phyloP scores from a whole-genome alignment of 2,797 vertebrate genomes.

The Hydrophis major region DNA sequence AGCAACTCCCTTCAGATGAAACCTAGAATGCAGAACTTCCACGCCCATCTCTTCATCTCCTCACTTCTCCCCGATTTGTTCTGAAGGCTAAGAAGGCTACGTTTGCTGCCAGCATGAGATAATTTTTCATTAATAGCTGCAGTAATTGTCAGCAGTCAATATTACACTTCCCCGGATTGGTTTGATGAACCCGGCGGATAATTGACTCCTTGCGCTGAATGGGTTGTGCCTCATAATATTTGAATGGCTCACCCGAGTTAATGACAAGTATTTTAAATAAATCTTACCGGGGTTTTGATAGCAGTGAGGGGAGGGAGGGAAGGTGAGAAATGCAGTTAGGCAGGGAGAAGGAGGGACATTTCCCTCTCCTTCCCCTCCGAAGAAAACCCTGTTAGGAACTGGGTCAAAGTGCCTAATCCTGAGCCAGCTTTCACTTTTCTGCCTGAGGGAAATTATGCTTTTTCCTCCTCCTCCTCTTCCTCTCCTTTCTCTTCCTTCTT shows the following conservation, averaged over 20 bases:
- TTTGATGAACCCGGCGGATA: neutral
- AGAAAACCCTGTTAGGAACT: neutral
- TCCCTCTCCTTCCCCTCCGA: neutral
- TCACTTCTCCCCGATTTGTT: neutral
- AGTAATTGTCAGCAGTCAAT: conserved; percentile 22
- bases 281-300: neutral
- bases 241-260: neutral
- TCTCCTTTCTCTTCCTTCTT: conserved; percentile 16
- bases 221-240: conserved; percentile 17
- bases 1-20: neutral
- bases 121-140: conserved; percentile 7
- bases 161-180: conserved; percentile 2
- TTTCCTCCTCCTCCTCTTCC: neutral
- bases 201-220: conserved; percentile 4
- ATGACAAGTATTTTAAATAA: neutral
- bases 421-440: neutral
- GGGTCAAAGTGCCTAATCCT: neutral
- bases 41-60: neutral
- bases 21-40: neutral
- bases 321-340: neutral
- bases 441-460: neutral
- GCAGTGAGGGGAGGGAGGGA: neutral
- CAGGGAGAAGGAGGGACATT: neutral
- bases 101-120: neutral
- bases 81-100: neutral